Evolutionary conservation across 2,888 invertebrate species (phyloP), one percentile per base, ranked within the genome.

Genomic region (Mythimna albipuncta): DNA sequence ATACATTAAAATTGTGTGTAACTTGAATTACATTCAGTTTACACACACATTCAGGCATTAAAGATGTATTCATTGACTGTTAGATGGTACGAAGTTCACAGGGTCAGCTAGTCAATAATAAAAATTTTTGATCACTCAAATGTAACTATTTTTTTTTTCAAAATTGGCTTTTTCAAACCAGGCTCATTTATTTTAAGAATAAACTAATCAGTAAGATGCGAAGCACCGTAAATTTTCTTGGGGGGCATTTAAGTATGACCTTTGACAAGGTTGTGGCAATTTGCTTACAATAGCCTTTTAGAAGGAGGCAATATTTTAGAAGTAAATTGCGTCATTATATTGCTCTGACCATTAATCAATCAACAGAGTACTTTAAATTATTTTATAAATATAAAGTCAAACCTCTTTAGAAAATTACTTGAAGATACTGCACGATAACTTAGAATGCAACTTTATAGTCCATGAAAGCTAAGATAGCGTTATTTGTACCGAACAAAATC

Each of bases 361-460:
- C 64, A 58, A 52, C 61, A 62, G 32, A 54, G 41, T n/a, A 77
- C 21, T 55, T 64, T 50, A 41, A 66, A 59, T 72, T n/a, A 64
- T 66, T 55, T 66, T 61, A 38, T 11, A 63, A 47, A 55, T 38
- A 32, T 41, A 64, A 70, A 76, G 35, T 55, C 38, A 26, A 70
- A 62, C 55, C 61, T 72, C 54, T 81, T 72, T 32, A 47, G 57
- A 64, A 77, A 67, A 77, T 67, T 62, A 62, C 66, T 64, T 64
- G 41, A 41, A 2, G 11, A 61, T 57, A 50, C 26, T 58, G 35
- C 7, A 47, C 19, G 11, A 52, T 63, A 64, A 57, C 66, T 26
- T 47, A 32, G 11, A 57, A 71, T 59, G 32, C 44, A 63, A 52
- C 26, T 64, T 70, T 52, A 59, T 54, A 57, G 16, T n/a, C 35